Percentiles rank a stretch among this genome's conserved stretches.
phyloP scores from a whole-genome alignment of 2,888 invertebrate species.

The Eupeodes luniger region DNA sequence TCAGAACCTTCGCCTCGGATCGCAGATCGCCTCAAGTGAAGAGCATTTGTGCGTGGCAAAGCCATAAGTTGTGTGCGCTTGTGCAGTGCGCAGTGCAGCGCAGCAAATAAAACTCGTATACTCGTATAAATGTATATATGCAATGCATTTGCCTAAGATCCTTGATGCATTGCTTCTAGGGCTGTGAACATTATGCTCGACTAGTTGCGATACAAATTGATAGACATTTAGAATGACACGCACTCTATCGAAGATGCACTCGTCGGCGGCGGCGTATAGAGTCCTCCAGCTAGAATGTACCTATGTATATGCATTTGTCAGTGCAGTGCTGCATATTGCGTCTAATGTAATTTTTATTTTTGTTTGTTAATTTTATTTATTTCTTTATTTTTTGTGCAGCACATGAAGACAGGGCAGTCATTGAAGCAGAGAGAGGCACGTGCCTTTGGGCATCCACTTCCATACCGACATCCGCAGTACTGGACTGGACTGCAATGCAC shows the following conservation, averaged over 20 bases:
- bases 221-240: constrained; percentile 74
- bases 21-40: constrained; percentile 38
- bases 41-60: constrained; percentile 45
- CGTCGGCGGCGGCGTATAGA: background rate
- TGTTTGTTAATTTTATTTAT: constrained; percentile 22
- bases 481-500: background rate
- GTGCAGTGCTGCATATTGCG: constrained; percentile 23
- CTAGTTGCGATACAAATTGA: constrained; percentile 75
- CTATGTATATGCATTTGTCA: background rate
- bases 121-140: background rate
- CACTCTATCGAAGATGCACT: constrained; percentile 66
- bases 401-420: constrained; percentile 10
- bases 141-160: constrained; percentile 37
- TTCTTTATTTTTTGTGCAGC: constrained; percentile 1
- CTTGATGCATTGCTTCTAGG: constrained; percentile 63
- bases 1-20: background rate
- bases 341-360: constrained; percentile 48
- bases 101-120: background rate
- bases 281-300: background rate
- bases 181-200: constrained; percentile 73
- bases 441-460: constrained; percentile 41
- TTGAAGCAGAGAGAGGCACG: constrained; percentile 27
- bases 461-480: background rate
- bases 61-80: constrained; percentile 37
- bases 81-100: background rate